Evolutionary conservation across 2,888 invertebrate genomes (phyloP).

Genomic region (Perithous albicinctus): DNA sequence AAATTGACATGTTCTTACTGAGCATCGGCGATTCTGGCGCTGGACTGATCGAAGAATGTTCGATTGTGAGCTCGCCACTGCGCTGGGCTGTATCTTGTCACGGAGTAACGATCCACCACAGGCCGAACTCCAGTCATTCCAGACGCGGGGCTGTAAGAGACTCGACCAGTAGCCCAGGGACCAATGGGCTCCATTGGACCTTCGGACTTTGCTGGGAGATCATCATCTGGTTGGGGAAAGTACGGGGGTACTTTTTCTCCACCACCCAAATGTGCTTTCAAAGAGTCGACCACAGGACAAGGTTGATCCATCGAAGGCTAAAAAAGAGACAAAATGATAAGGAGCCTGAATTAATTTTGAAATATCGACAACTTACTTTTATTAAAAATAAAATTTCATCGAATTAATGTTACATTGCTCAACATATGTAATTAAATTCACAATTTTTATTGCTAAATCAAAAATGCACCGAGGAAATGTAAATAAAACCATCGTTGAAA

Average conservation of each 20-base stretch:
- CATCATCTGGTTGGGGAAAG: conserved; percentile 86
- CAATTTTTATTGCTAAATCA: too few relatives aligned
- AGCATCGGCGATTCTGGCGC: conserved; percentile 85
- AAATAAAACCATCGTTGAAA: too few relatives aligned
- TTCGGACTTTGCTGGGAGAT: conserved; percentile 80
- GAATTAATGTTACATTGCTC: too few relatives aligned
- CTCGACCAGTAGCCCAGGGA: conserved; percentile 90
- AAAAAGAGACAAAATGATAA: conserved; percentile 2
- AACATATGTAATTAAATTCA: too few relatives aligned
- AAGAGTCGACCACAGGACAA: conserved; percentile 61
- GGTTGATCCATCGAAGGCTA: conserved; percentile 30
- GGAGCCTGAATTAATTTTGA: neutral
- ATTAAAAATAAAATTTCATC: neutral
- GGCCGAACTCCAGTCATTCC: conserved; percentile 91
- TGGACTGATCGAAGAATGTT: conserved; percentile 85
- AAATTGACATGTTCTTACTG: conserved; percentile 67
- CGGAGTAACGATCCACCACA: conserved; percentile 90
- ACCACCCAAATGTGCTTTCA: conserved; percentile 57
- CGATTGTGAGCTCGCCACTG: conserved; percentile 88
- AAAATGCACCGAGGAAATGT: too few relatives aligned
- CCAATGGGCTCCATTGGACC: conserved; percentile 86
- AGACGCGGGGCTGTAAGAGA: conserved; percentile 90
- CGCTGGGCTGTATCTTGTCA: conserved; percentile 89
- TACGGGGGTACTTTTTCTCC: conserved; percentile 85
- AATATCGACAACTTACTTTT: neutral